phyloP scores from a whole-genome alignment of 2,113 vertebrate genomes.

The Hippotragus niger region DNA sequence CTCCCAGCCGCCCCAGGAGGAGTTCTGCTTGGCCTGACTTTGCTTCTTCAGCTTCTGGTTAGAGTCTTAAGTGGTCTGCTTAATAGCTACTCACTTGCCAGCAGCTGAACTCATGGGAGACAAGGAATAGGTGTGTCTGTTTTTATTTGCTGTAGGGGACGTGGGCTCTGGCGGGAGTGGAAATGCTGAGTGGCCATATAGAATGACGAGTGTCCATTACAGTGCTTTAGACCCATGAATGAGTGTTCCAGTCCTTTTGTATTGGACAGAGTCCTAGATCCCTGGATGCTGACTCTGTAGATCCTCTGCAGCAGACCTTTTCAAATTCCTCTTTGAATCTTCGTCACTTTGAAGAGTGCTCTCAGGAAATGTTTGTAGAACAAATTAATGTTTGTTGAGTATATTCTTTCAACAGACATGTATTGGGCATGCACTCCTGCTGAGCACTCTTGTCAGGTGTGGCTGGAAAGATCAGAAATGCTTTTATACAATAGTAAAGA shows the following conservation, averaged over 20 bases:
- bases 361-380: not conserved
- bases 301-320: not conserved
- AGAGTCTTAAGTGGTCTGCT: not conserved
- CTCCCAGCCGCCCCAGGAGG: not conserved
- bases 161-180: not conserved
- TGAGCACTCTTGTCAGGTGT: not conserved
- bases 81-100: not conserved
- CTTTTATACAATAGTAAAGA: not conserved
- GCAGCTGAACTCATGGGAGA: not conserved
- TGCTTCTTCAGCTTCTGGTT: not conserved
- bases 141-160: not conserved
- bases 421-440: not conserved
- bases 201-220: not conserved
- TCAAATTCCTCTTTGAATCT: not conserved
- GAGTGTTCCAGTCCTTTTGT: not conserved
- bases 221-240: not conserved
- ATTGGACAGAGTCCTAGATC: not conserved
- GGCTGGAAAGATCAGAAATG: not conserved
- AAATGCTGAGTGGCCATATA: not conserved
- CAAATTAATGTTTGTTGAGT: not conserved
- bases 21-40: not conserved
- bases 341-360: not conserved
- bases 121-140: not conserved
- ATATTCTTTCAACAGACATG: not conserved
- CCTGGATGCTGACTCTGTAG: not conserved